Percentiles rank a stretch among this genome's conserved stretches.
Evolutionary conservation across 2,113 vertebrate species (phyloP).

Genomic region (Psittacara wagleri): DNA sequence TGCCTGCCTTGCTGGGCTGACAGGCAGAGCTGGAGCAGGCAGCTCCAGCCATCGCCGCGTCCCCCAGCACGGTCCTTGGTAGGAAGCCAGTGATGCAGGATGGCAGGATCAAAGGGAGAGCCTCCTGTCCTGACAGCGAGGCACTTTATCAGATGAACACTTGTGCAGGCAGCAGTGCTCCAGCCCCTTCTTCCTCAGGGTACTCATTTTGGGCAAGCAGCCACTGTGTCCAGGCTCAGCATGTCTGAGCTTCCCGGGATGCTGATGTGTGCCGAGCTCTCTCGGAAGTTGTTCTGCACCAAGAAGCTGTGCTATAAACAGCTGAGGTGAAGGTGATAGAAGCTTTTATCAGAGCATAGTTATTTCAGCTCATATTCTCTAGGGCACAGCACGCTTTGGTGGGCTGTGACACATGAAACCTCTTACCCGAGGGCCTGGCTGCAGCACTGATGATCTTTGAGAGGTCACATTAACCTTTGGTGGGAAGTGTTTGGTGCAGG

Average conservation of each 20-base stretch:
- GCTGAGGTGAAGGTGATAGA: not conserved
- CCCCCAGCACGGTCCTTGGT: not conserved
- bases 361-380: not conserved
- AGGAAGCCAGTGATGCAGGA: not conserved
- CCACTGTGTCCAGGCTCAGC: not conserved
- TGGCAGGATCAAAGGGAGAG: constrained; percentile 7
- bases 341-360: not conserved
- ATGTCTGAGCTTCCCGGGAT: not conserved
- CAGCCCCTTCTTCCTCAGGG: not conserved
- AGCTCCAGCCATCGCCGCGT: not conserved
- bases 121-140: not conserved
- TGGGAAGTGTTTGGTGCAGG: not conserved
- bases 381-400: not conserved
- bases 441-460: not conserved
- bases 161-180: not conserved
- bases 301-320: not conserved
- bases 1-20: constrained; percentile 8
- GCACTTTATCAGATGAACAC: not conserved
- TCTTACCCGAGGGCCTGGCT: not conserved
- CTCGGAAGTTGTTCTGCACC: not conserved
- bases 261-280: not conserved
- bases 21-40: constrained; percentile 8
- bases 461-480: not conserved
- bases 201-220: not conserved
- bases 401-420: not conserved